These are phyloP conservation scores for Tenualosa ilisha DNA, from an alignment of 2,797 vertebrate genomes.

Conservation along the genomic window DNA sequence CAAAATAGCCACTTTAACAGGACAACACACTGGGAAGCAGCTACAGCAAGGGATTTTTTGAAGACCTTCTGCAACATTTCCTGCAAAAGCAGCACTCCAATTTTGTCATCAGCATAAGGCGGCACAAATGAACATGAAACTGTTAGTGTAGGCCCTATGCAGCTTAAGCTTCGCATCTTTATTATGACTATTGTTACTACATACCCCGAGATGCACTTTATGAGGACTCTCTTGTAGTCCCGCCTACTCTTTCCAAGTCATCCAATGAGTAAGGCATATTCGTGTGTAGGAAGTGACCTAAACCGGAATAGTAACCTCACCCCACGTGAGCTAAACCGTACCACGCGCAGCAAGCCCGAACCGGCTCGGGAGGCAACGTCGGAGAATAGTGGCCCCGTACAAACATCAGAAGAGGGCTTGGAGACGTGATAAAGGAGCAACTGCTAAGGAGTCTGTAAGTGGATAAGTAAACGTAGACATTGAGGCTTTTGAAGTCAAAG, in stretches of 20 bases:
- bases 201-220: background rate
- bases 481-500: background rate
- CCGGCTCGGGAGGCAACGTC: slow-evolving; percentile 39
- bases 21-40: too few relatives aligned
- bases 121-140: too few relatives aligned
- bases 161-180: too few relatives aligned
- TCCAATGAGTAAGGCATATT: slow-evolving; percentile 42
- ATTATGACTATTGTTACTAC: too few relatives aligned
- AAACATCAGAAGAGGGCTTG: slow-evolving; percentile 29
- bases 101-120: too few relatives aligned
- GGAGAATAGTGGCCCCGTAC: background rate
- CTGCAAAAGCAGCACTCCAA: too few relatives aligned
- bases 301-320: slow-evolving; percentile 37
- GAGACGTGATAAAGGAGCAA: slow-evolving; percentile 31
- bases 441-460: slow-evolving; percentile 35
- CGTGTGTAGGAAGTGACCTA: slow-evolving; percentile 53
- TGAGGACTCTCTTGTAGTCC: background rate
- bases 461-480: background rate
- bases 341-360: slow-evolving; percentile 48
- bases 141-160: too few relatives aligned
- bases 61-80: too few relatives aligned
- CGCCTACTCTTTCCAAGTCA: slow-evolving; percentile 14
- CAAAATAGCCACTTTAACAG: too few relatives aligned
- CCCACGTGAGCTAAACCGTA: slow-evolving; percentile 46
- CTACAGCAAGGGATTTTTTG: too few relatives aligned